Conservation (phyloP, 2,888 invertebrate species). For the Pollenia amentaria region DNA sequence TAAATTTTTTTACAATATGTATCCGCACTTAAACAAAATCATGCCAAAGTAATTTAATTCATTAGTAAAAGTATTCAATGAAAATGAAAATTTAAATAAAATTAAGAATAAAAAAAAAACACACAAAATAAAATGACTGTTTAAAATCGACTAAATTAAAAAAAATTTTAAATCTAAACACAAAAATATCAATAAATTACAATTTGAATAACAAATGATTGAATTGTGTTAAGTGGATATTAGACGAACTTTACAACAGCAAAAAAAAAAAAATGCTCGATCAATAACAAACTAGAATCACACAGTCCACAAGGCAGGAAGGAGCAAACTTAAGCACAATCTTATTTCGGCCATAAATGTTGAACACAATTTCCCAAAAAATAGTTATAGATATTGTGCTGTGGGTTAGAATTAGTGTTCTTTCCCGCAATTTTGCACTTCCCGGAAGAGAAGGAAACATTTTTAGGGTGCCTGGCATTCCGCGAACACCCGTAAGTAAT, state of each 20-base stretch:
- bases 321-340: neutral
- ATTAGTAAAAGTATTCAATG: conserved; percentile 68
- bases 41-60: conserved; percentile 70
- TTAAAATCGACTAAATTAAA: conserved; percentile 56
- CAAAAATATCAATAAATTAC: conserved; percentile 79
- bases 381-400: too few species aligned
- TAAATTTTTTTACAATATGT: conserved; percentile 79
- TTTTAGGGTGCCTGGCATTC: too few species aligned
- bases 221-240: conserved; percentile 77
- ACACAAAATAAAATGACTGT: conserved; percentile 39
- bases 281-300: conserved; percentile 4
- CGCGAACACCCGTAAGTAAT: too few species aligned
- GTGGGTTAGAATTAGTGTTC: too few species aligned
- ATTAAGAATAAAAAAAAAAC: neutral
- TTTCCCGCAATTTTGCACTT: too few species aligned
- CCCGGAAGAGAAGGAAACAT: too few species aligned
- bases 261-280: conserved; percentile 21
- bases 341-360: too few species aligned
- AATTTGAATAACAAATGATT: conserved; percentile 79
- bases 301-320: conserved; percentile 1
- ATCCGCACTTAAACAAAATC: conserved; percentile 77
- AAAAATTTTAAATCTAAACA: conserved; percentile 58
- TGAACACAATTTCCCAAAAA: too few species aligned
- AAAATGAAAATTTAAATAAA: conserved; percentile 49
- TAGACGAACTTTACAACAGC: conserved; percentile 60